A percentile compares a stretch with the other conserved stretches of the same genome.
These are phyloP conservation scores for Prionace glauca DNA, from an alignment of 2,797 vertebrate genomes.

Conservation along the genomic window DNA sequence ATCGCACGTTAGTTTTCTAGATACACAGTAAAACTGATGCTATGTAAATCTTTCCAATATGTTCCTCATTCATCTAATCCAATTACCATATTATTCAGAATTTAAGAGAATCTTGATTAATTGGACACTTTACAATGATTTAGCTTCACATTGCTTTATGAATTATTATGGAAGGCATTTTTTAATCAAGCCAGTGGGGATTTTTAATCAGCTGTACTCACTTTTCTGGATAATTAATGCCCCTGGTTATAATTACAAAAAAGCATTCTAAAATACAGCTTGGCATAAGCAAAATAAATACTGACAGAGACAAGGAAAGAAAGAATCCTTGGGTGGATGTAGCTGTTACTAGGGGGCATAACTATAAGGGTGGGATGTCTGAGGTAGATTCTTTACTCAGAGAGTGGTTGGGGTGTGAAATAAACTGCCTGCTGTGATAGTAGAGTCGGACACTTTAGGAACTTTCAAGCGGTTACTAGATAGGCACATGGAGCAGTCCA, in stretches of 20 bases:
- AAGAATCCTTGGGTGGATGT: too few species aligned
- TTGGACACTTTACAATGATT: background rate
- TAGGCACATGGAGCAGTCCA: too few species aligned
- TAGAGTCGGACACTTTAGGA: too few species aligned
- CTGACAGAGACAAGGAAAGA: background rate
- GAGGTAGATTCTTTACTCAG: too few species aligned
- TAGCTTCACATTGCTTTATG: background rate
- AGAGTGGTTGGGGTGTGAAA: too few species aligned
- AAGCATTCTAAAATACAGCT: background rate
- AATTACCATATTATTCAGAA: background rate
- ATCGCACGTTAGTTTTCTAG: background rate
- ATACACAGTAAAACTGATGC: background rate
- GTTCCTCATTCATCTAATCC: background rate
- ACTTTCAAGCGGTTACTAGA: too few species aligned
- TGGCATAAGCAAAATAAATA: background rate
- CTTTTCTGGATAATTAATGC: background rate
- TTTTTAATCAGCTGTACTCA: background rate
- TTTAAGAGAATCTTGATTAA: background rate
- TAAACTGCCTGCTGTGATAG: too few species aligned
- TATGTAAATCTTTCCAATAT: background rate
- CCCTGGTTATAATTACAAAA: background rate
- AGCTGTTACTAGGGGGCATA: too few species aligned
- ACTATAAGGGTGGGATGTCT: too few species aligned
- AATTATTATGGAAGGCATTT: background rate
- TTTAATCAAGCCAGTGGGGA: background rate